Evolutionary conservation across 2,888 invertebrate species (phyloP).

Genomic region (Calameuta idolon): DNA sequence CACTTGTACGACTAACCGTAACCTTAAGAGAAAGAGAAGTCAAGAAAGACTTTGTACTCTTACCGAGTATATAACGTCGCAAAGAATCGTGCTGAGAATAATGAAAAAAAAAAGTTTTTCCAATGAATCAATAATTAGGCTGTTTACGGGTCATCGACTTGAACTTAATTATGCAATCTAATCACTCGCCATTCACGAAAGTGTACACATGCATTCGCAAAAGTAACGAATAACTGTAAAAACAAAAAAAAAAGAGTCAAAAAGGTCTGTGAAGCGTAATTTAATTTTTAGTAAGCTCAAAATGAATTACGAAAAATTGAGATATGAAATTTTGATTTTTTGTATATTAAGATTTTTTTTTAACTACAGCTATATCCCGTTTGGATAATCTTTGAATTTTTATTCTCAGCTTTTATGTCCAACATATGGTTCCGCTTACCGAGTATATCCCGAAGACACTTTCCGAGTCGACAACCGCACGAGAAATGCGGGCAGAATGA

Average conservation of each 20-base stretch:
- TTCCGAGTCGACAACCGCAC: conserved; percentile 68
- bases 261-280: background rate
- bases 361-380: background rate
- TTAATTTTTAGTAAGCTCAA: background rate
- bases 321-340: background rate
- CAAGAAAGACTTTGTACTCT: background rate
- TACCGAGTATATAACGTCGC: background rate
- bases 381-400: background rate
- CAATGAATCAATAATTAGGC: background rate
- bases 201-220: background rate
- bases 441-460: conserved; percentile 62
- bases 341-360: background rate
- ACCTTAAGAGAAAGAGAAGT: background rate
- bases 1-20: background rate
- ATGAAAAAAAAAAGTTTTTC: background rate
- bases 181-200: background rate
- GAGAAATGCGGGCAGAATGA: conserved; percentile 65
- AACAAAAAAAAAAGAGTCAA: background rate
- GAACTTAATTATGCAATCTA: background rate
- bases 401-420: background rate
- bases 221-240: background rate
- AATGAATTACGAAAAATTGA: background rate
- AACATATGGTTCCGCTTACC: conserved; percentile 51
- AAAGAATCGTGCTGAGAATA: background rate
- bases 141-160: background rate